Evolutionary conservation across 2,888 invertebrate species (phyloP).

Genomic region (Rhorus exstirpatorius): DNA sequence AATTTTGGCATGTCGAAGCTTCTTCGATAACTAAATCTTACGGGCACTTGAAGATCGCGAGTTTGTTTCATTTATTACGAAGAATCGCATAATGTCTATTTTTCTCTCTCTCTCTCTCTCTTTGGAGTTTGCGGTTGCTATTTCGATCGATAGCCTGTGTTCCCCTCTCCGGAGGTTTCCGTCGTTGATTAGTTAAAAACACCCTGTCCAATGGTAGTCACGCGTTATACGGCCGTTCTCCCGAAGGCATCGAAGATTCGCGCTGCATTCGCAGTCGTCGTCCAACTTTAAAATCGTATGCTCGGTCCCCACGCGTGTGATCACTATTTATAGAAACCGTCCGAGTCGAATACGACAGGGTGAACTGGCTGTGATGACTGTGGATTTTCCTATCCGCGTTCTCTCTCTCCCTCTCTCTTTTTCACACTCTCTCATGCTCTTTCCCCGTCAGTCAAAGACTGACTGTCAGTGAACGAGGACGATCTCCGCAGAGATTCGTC

Average conservation of each 20-base stretch:
- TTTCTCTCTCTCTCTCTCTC: background rate
- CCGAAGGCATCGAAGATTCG: conserved; percentile 68
- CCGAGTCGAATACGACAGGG: conserved; percentile 71
- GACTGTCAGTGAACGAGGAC: conserved; percentile 79
- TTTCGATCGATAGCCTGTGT: conserved; percentile 61
- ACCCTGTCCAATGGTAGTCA: conserved; percentile 32
- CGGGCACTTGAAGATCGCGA: conserved; percentile 22
- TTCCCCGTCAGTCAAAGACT: conserved; percentile 83
- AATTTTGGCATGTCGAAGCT: conserved; percentile 13
- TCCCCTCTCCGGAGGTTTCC: conserved; percentile 34
- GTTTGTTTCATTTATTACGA: conserved; percentile 25
- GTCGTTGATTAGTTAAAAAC: conserved; percentile 64
- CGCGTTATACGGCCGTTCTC: conserved; percentile 42
- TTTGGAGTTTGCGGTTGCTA: conserved; percentile 41
- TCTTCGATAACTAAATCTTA: conserved; percentile 14
- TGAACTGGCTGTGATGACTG: conserved; percentile 80
- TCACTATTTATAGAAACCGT: conserved; percentile 71
- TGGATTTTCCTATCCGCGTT: conserved; percentile 76
- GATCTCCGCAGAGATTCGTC: conserved; percentile 26
- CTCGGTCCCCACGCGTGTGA: conserved; percentile 63
- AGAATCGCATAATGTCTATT: conserved; percentile 24
- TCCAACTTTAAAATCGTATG: conserved; percentile 76
- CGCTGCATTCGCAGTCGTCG: conserved; percentile 70
- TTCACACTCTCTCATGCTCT: conserved; percentile 56
- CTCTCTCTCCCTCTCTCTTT: conserved; percentile 61